Evolutionary conservation across 2,797 vertebrate species (phyloP), one percentile per base, ranked within the genome.

Genomic region (Babyrousa celebensis): DNA sequence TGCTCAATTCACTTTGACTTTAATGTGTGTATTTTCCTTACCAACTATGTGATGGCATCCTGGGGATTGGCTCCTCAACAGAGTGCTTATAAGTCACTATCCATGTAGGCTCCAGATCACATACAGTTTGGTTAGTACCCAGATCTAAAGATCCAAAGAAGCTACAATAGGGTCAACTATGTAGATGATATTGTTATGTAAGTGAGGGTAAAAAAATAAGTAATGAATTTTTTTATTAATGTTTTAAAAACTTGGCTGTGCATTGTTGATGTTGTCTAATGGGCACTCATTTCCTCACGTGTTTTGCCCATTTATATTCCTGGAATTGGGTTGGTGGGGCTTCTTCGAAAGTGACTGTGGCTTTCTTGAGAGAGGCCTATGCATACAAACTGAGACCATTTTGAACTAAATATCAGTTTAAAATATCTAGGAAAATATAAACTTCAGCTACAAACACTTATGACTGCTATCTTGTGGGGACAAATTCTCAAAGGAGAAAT

Each of bases 11-110:
- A 48, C 25, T 83, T 88, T 95, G 68, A 88, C 29, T 79, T 85
- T 54, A 21, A 16, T 88, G 23, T 79, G 23, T 68, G 63, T 94
- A 70, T 85, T 93, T 95, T 88, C 85, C n/a, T 72, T 82, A n/a
- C 48, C 16, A 83, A 14, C 78, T 63, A 27, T 83, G n/a, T 18
- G 63, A 92, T 25, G 48, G 68, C 70, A 67, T 54, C 20, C 8
- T 11, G 36, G 32, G 32, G 63, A 85, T 6, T 65, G 70, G 29
- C 25, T 82, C 7, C 20, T 70, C 29, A 70, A 23, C 32, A 82
- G 68, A 68, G 54, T 62, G 25, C 70, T 48, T 65, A 63, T 72
- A 91, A 85, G 94, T 80, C 85, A 75, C 6, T 58, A 48, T 48
- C 52, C 17, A 23, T 27, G 36, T 58, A 43, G 72, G 68, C 74